Evolutionary conservation across 1,140 invertebrate genomes (phyloP).

Genomic region (Thaumetopoea pityocampa): DNA sequence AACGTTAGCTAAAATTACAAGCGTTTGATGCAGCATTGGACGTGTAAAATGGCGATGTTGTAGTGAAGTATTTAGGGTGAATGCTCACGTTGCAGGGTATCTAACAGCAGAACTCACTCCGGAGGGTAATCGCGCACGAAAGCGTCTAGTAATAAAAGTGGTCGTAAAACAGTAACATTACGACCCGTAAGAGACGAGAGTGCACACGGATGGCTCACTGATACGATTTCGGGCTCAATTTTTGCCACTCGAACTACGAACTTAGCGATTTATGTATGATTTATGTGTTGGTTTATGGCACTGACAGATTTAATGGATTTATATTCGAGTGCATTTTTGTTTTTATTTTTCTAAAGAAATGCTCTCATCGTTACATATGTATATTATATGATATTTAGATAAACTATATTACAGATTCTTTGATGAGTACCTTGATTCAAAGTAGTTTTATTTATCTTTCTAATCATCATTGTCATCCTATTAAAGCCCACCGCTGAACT

Average conservation of each 20-base stretch:
- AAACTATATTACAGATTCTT: no score
- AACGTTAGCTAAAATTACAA: conserved; percentile 11
- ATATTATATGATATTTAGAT: no score
- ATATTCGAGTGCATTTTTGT: conserved; percentile 4
- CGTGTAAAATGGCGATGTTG: conserved; percentile 14
- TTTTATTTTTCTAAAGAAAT: no score
- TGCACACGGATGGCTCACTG: conserved; percentile 65
- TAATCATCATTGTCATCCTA: no score
- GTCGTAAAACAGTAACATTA: conserved; percentile 73
- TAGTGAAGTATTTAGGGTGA: conserved; percentile 25
- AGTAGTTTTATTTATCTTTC: no score
- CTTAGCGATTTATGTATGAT: conserved; percentile 34
- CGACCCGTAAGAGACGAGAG: conserved; percentile 61
- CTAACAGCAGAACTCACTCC: conserved; percentile 72
- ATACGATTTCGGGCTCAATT: conserved; percentile 50
- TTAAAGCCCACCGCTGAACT: no score
- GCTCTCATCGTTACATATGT: no score
- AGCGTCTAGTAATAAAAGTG: conserved; percentile 72
- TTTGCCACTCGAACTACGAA: conserved; percentile 26
- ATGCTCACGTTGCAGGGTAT: conserved; percentile 40
- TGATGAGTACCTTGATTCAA: no score
- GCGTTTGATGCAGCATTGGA: conserved; percentile 22
- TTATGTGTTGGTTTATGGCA: conserved; percentile 45
- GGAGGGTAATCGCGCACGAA: conserved; percentile 72
- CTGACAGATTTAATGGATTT: conserved; percentile 33